Evolutionary conservation across 2,797 vertebrate genomes (phyloP).

Genomic region (Cryptoprocta ferox): DNA sequence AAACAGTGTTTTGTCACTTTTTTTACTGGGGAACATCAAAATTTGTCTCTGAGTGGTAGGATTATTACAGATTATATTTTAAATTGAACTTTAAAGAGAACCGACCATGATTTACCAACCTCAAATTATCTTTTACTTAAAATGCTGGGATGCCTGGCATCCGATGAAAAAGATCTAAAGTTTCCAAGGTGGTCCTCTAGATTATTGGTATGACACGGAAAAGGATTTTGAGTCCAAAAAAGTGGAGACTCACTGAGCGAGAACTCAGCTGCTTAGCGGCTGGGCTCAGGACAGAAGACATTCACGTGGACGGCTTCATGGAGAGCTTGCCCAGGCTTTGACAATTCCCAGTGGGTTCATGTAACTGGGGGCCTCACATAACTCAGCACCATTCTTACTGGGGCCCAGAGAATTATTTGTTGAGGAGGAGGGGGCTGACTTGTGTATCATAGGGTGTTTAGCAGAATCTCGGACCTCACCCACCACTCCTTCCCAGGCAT

Average conservation of each 20-base stretch:
- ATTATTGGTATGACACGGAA: neutral
- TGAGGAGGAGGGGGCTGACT: neutral
- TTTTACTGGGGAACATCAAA: neutral
- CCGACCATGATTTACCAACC: neutral
- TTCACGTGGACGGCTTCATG: neutral
- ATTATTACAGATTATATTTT: neutral
- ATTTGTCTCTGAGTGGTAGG: neutral
- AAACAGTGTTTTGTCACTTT: neutral
- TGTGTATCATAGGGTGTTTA: neutral
- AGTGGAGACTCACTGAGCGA: neutral
- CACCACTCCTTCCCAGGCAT: neutral
- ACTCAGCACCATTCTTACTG: neutral
- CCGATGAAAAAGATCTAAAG: neutral
- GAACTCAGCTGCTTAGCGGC: neutral
- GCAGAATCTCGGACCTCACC: neutral
- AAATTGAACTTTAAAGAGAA: neutral
- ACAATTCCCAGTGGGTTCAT: neutral
- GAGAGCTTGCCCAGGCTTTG: neutral
- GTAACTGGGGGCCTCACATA: neutral
- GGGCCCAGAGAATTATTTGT: neutral
- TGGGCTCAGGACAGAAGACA: neutral
- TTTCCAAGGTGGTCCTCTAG: neutral
- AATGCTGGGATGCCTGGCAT: neutral
- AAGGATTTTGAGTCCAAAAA: neutral
- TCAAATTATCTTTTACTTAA: neutral